Evolutionary conservation across 2,888 invertebrate genomes (phyloP).

Genomic region (Nephrotoma guestfalica): DNA sequence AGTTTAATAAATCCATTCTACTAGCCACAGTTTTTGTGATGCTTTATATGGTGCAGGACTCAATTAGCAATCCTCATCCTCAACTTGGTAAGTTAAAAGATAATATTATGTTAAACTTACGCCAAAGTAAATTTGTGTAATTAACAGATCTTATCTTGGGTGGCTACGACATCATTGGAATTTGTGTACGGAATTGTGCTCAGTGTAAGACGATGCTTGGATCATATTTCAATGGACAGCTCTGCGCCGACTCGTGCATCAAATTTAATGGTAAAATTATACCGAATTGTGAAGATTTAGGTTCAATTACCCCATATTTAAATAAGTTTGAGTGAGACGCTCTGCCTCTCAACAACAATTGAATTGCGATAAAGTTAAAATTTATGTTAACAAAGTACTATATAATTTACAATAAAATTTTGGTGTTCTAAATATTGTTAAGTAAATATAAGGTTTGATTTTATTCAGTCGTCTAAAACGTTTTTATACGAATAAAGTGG

Average conservation of each 20-base stretch:
- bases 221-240: conserved; percentile 70
- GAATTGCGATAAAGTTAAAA: too few relatives aligned
- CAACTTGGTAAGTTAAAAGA: not conserved
- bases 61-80: not conserved
- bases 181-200: conserved; percentile 75
- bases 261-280: conserved; percentile 70
- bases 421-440: too few relatives aligned
- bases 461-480: too few relatives aligned
- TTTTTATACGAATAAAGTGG: too few relatives aligned
- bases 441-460: too few relatives aligned
- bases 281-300: conserved; percentile 72
- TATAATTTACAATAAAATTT: too few relatives aligned
- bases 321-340: conserved; percentile 38
- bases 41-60: not conserved
- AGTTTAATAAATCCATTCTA: not conserved
- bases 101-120: not conserved
- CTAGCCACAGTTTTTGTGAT: not conserved
- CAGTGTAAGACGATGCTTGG: conserved; percentile 84
- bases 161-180: conserved; percentile 43
- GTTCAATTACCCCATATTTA: conserved; percentile 66
- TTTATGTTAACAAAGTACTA: too few relatives aligned
- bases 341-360: too few relatives aligned
- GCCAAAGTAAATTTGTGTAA: not conserved
- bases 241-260: conserved; percentile 73
- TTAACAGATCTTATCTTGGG: conserved; percentile 19